These are phyloP conservation scores for Acropora tenuis DNA, from an alignment of 64 coral and sea anemone genomes.

Conservation along the genomic window DNA sequence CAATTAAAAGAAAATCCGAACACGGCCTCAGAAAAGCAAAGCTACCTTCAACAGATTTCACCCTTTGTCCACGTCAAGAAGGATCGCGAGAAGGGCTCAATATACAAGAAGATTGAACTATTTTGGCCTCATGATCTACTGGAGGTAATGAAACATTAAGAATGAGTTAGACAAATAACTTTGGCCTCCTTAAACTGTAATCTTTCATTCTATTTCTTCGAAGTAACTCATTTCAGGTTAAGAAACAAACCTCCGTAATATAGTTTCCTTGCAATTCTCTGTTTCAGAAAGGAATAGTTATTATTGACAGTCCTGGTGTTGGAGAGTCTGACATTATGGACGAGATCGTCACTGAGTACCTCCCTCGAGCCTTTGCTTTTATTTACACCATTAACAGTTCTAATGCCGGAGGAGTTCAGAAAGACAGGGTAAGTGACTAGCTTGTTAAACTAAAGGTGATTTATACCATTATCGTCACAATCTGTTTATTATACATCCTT, in stretches of 20 bases:
- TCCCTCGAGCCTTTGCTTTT: slow-evolving; percentile 1
- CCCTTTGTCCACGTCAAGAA: slow-evolving; percentile 27
- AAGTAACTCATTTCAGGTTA: too few relatives aligned
- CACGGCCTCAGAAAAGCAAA: background rate
- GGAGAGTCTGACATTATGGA: slow-evolving; percentile 10
- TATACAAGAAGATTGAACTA: slow-evolving; percentile 52
- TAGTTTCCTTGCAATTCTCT: background rate
- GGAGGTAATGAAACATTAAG: background rate
- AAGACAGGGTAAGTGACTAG: background rate
- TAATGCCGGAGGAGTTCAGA: slow-evolving; percentile 18
- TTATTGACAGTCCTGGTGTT: slow-evolving; percentile 14
- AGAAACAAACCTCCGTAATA: background rate
- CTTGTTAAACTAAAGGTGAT: background rate
- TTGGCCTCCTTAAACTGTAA: too few relatives aligned
- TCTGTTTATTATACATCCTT: too few relatives aligned
- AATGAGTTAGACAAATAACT: too few relatives aligned
- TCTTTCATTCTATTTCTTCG: too few relatives aligned
- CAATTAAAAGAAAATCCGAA: background rate
- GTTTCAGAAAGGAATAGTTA: slow-evolving; percentile 7
- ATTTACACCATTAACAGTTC: background rate
- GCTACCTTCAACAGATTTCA: slow-evolving; percentile 39
- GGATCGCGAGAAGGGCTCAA: slow-evolving; percentile 18
- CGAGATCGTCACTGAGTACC: background rate
- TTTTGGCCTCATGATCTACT: slow-evolving; percentile 52
- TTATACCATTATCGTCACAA: too few relatives aligned